phyloP scores from a whole-genome alignment of 2,797 vertebrate species.

The Benthosema pterotum region DNA sequence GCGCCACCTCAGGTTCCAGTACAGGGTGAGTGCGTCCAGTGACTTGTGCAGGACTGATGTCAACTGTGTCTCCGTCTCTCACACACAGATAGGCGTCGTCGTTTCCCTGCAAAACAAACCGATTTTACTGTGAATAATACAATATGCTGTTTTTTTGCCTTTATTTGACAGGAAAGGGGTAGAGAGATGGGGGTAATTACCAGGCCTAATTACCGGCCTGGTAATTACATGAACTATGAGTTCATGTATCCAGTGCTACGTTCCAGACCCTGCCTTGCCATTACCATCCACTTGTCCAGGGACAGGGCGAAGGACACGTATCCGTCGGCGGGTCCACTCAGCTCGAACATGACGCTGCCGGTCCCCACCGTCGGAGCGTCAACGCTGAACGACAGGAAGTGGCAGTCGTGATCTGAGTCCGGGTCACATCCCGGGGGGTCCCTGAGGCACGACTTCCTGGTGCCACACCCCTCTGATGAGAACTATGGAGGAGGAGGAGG shows the following conservation, averaged over 20 bases:
- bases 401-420: constrained; percentile 66
- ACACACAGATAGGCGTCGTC: constrained; percentile 88
- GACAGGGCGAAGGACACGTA: constrained; percentile 88
- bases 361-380: constrained; percentile 2
- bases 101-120: constrained; percentile 75
- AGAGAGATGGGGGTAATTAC: too few relatives aligned
- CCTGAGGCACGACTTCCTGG: constrained; percentile 84
- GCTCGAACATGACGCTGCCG: constrained; percentile 81
- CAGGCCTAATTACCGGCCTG: too few relatives aligned
- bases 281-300: constrained; percentile 89
- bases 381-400: constrained; percentile 85
- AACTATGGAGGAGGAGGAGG: constrained; percentile 70
- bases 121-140: not conserved
- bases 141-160: too few relatives aligned
- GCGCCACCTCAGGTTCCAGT: constrained; percentile 75
- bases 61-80: constrained; percentile 62
- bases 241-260: too few relatives aligned
- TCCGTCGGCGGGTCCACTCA: constrained; percentile 85
- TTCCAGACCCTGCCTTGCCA: too few relatives aligned
- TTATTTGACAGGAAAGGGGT: too few relatives aligned
- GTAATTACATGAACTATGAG: too few relatives aligned
- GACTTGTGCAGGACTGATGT: constrained; percentile 73
- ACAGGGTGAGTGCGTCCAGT: constrained; percentile 77
- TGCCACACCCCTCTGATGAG: constrained; percentile 81
- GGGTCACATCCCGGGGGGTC: constrained; percentile 84